phyloP scores from a whole-genome alignment of 2,797 vertebrate genomes.

The Crenuchus spilurus region DNA sequence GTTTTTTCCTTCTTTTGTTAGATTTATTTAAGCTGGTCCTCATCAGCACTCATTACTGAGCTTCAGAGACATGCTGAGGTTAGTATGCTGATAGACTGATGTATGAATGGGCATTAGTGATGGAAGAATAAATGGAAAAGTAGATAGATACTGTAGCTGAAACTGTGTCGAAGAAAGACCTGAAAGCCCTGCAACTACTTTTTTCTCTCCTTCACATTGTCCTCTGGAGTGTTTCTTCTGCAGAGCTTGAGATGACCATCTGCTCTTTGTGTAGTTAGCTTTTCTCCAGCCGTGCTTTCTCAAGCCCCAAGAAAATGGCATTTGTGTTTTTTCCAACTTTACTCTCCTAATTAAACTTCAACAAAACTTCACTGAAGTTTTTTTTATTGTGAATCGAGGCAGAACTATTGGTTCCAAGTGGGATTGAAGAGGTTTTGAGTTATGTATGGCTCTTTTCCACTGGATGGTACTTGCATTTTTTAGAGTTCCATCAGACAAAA shows the following conservation, averaged over 20 bases:
- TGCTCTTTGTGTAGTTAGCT: constrained; percentile 31
- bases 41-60: not conserved
- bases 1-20: constrained; percentile 60
- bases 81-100: not conserved
- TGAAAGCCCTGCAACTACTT: constrained; percentile 10
- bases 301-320: constrained; percentile 17
- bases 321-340: constrained; percentile 54
- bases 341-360: constrained; percentile 70
- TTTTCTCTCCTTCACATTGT: not conserved
- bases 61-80: not conserved
- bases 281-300: constrained; percentile 1
- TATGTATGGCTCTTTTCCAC: no score
- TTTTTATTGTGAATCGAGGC: not conserved
- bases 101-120: not conserved
- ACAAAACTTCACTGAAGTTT: constrained; percentile 23
- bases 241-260: constrained; percentile 8
- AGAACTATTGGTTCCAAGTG: not conserved
- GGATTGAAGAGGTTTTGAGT: no score
- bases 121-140: not conserved
- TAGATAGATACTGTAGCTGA: not conserved
- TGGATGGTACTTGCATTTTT: no score
- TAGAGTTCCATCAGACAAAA: no score
- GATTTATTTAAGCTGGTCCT: constrained; percentile 59
- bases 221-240: not conserved
- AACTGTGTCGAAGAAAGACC: not conserved